Percentiles rank a stretch among this genome's conserved stretches.
These are phyloP conservation scores for Venustoraphidia nigricollis DNA, from an alignment of 2,888 invertebrate species.

Conservation along the genomic window DNA sequence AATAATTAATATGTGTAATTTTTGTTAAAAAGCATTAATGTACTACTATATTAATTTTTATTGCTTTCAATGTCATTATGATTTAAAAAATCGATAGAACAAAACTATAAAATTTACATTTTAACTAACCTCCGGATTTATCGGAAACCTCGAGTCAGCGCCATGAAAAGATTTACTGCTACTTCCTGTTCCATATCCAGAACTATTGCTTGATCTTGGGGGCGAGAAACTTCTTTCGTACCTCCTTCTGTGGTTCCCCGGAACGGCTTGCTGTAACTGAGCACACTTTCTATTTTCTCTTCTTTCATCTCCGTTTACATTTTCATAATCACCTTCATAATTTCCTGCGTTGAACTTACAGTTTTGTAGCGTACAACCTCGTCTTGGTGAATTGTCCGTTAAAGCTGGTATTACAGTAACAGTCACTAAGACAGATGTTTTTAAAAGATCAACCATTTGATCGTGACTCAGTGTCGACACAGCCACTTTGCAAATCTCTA, in stretches of 20 bases:
- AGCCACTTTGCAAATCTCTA: conserved; percentile 83
- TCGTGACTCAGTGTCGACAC: conserved; percentile 81
- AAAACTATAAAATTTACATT: not conserved
- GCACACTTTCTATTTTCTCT: conserved; percentile 27
- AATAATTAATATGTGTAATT: no score
- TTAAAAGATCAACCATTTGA: conserved; percentile 82
- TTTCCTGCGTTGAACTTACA: conserved; percentile 45
- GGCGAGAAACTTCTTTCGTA: conserved; percentile 63
- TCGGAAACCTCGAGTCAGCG: conserved; percentile 22
- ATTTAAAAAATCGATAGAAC: not conserved
- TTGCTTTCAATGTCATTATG: no score
- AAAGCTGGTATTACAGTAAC: conserved; percentile 67
- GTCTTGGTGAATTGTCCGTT: conserved; percentile 49
- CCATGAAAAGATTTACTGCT: conserved; percentile 30
- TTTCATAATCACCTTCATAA: conserved; percentile 54
- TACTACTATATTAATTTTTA: no score
- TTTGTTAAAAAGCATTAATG: no score
- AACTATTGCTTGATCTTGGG: conserved; percentile 66
- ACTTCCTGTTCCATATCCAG: conserved; percentile 70
- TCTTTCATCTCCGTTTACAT: conserved; percentile 33
- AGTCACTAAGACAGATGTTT: conserved; percentile 76
- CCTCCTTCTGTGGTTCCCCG: conserved; percentile 45
- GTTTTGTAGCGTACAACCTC: conserved; percentile 46
- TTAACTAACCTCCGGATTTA: conserved; percentile 26
- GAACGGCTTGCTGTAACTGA: conserved; percentile 34